Base-by-base conservation (phyloP, 2,113 vertebrate species). In the Apodemus speciosus region DNA sequence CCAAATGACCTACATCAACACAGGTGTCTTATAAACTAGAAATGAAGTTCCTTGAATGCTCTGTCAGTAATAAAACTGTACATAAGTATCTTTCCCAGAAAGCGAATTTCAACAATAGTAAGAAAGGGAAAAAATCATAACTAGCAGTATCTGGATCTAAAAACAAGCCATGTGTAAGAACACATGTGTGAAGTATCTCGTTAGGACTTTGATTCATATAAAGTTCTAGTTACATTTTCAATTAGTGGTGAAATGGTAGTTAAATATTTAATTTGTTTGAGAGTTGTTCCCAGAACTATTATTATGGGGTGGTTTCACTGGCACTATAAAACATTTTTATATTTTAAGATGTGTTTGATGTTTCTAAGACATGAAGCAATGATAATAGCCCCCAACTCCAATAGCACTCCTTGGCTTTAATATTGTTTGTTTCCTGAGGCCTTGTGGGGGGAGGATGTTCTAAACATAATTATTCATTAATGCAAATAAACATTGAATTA, bases 241-340 rank as follows among this genome's bases (percentile, higher is more conserved):
- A 69, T 83, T 66, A 79, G 62, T 60, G 38, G 71, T 66, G 88
- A 84, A 93, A 81, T 85, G 21, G 85, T 77, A 83, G 23, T 93
- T 96, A 95, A 83, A 75, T 51, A 93, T 94, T 95, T 93, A 88
- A 97, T 96, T 90, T 94, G 93, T n/a, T 96, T 95, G 62, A 25
- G 27, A 95, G 85, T 85, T 90, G 2, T 23, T 92, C 20, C 30
- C 30, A 15, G 94, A 77, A 86, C 93, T 92, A 27, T 95, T 92
- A 94, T 95, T 97, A 96, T 23, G 30, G n/a, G 56, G 62, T 49
- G 20, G 72, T 16, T 93, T 90, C 93, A n/a, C 93, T 58, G 81
- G 32, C 66, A 35, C 90, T 66, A 86, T 97, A 94, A 95, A 93
- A 6, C 25, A 18, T 6, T 90, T 93, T 93, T 93, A 66, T 93